phyloP scores from a whole-genome alignment of 2,797 vertebrate genomes.

The Enteromius treurensis region DNA sequence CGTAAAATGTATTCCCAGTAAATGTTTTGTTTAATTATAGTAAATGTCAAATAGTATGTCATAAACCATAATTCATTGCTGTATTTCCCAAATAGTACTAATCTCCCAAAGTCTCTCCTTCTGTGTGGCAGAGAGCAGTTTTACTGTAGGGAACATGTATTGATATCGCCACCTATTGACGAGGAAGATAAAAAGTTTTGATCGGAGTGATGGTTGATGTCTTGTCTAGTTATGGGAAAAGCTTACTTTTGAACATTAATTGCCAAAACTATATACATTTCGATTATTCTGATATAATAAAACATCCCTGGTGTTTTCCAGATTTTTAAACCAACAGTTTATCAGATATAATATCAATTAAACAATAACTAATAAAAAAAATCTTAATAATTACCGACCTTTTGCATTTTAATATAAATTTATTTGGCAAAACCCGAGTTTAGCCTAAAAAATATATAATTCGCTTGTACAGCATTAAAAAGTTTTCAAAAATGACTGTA shows the following conservation, averaged over 20 bases:
- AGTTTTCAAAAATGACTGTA: too few relatives aligned
- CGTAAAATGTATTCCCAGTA: not conserved
- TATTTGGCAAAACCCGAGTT: not conserved
- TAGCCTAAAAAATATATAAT: not conserved
- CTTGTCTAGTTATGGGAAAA: not conserved
- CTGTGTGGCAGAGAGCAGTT: not conserved
- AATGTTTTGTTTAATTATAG: not conserved
- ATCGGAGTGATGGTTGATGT: not conserved
- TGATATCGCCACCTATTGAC: slow-evolving; percentile 28
- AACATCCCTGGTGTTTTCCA: not conserved
- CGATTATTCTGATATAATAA: not conserved
- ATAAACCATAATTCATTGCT: not conserved
- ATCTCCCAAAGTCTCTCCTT: not conserved
- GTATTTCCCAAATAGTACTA: not conserved
- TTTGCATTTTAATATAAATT: not conserved
- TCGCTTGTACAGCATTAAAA: not conserved
- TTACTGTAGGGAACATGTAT: not conserved
- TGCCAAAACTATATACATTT: not conserved
- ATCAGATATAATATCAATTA: not conserved
- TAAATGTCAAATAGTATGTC: not conserved
- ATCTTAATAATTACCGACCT: too few relatives aligned
- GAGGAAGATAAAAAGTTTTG: not conserved
- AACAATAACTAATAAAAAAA: not conserved
- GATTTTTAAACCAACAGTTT: not conserved
- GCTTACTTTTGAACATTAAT: not conserved